Conservation (phyloP, 2,113 vertebrate species). For the Sceloporus tristichus region DNA sequence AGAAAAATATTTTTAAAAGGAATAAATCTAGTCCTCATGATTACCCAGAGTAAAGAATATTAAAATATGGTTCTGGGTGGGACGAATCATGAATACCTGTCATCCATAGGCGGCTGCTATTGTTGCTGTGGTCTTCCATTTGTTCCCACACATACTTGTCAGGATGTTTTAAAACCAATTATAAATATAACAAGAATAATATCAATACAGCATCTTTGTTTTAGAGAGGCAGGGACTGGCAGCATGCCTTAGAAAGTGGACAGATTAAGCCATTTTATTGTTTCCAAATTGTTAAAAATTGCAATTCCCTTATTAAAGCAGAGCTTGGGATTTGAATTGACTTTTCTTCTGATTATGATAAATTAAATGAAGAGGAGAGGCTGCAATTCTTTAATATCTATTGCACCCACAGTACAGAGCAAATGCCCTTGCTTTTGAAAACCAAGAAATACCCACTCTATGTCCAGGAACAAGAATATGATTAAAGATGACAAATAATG, state of each 20-base stretch:
- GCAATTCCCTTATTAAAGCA: not conserved
- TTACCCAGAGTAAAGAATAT: not conserved
- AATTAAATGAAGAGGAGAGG: not conserved
- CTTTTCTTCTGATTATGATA: not conserved
- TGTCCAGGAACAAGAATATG: not conserved
- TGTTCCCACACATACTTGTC: not conserved
- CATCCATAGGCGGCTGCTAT: not conserved
- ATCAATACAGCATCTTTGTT: not conserved
- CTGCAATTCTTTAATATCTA: not conserved
- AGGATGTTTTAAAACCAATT: not conserved
- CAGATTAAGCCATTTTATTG: not conserved
- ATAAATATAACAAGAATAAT: not conserved
- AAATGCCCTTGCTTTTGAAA: not conserved
- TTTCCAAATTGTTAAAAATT: not conserved
- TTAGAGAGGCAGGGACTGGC: not conserved
- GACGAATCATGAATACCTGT: not conserved
- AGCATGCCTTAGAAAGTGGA: not conserved
- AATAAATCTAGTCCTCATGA: not conserved
- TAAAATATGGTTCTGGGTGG: not conserved
- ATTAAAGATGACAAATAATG: conserved; percentile 17
- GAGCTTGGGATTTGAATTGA: not conserved
- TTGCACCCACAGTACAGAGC: too few relatives aligned
- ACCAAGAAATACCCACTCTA: not conserved
- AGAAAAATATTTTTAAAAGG: too few relatives aligned
- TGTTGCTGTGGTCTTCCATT: not conserved